phyloP scores from a whole-genome alignment of 2,113 vertebrate species.

The Anoura caudifer region DNA sequence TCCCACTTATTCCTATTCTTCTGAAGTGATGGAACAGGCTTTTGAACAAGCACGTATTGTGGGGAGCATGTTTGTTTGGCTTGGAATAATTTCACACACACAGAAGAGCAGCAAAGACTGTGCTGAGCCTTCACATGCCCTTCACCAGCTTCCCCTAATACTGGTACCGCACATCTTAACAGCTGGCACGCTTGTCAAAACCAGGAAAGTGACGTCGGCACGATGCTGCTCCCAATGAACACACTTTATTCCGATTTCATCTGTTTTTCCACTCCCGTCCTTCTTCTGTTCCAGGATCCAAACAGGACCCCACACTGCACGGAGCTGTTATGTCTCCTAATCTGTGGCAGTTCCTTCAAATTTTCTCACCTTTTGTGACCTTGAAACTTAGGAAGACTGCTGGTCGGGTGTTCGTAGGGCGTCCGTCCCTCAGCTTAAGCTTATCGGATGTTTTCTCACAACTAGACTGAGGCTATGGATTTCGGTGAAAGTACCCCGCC shows the following conservation, averaged over 20 bases:
- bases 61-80: neutral
- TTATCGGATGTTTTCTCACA: neutral
- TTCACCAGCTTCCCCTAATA: neutral
- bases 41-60: accelerated
- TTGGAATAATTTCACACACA: neutral
- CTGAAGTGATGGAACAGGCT: neutral
- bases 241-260: neutral
- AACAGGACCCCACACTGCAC: neutral
- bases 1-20: neutral
- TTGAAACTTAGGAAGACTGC: accelerated
- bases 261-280: neutral
- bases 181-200: neutral
- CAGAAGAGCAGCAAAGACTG: neutral
- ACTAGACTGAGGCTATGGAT: neutral
- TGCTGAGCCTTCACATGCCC: accelerated
- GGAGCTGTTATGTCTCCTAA: neutral
- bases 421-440: neutral
- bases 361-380: neutral
- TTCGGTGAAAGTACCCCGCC: neutral
- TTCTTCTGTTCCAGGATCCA: neutral
- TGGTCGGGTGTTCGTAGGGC: neutral
- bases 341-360: accelerated
- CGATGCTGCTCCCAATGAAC: accelerated
- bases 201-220: accelerated
- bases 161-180: accelerated